Evolutionary conservation across 2,888 invertebrate genomes (phyloP).

Genomic region (Platerodrilus igneus): DNA sequence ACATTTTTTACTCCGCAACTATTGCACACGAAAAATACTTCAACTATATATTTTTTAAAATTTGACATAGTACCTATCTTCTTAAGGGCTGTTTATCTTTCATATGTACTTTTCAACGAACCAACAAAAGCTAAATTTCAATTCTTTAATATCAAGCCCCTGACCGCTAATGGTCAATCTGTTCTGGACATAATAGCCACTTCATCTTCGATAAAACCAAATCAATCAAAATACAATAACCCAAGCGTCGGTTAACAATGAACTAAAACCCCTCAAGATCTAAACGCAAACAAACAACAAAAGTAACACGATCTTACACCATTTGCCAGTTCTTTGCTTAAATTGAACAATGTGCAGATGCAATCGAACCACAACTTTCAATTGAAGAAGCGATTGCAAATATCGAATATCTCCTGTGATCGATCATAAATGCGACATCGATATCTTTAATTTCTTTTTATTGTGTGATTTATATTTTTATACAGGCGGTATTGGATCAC

Average conservation of each 20-base stretch:
- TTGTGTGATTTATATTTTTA: slow-evolving; percentile 15
- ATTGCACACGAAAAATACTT: too few relatives aligned
- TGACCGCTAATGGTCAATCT: slow-evolving; percentile 10
- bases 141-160: too few relatives aligned
- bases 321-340: slow-evolving; percentile 17
- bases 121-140: too few relatives aligned
- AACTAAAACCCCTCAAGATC: slow-evolving; percentile 7
- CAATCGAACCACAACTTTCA: slow-evolving; percentile 17
- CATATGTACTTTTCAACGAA: too few relatives aligned
- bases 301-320: slow-evolving; percentile 21
- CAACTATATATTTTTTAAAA: too few relatives aligned
- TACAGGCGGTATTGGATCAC: slow-evolving; percentile 25
- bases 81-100: too few relatives aligned
- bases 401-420: slow-evolving; percentile 20
- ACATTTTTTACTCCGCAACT: too few relatives aligned
- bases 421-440: slow-evolving; percentile 21
- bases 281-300: slow-evolving; percentile 20
- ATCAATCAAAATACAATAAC: slow-evolving; percentile 12
- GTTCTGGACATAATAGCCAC: background rate
- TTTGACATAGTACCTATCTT: too few relatives aligned
- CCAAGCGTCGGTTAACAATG: slow-evolving; percentile 9
- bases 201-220: slow-evolving; percentile 7
- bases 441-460: slow-evolving; percentile 25
- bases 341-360: slow-evolving; percentile 24
- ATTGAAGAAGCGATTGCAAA: slow-evolving; percentile 20